Evolutionary conservation across 2,888 invertebrate species (phyloP), one percentile per base, ranked within the genome.

Genomic region (Micoletzkya japonica): DNA sequence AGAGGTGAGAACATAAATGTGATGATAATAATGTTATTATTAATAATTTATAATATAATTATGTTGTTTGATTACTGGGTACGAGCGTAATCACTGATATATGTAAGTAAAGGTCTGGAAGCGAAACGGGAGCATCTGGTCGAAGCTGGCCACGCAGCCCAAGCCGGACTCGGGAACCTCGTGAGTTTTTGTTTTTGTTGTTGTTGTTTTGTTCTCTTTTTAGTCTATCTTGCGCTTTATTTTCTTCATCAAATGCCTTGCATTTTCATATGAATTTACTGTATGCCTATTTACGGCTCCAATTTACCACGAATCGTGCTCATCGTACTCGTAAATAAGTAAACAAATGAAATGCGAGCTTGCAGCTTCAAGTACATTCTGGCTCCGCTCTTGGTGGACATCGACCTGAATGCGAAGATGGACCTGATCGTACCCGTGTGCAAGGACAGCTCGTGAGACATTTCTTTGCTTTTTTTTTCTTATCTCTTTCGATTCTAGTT

Each of bases 391-490:
- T 71, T 80, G 0, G 76, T 74, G 32, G 84, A 84, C 71, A 76
- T 82, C 68, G 78, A 84, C 70, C 79, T 77, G 4, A 81, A 84
- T 67, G 74, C 73, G n/a, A 60, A 67, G 44, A 74, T 81, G 50
- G 83, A 83, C 58, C 69, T 83, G 17, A 30, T 81, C 4, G 76
- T 83, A 0, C 83, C 83, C 4, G 72, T 81, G 20, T 83, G 83
- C 70, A 71, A 74, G 26, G 78, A 81, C 4, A 70, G 69, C 24
- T 58, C 37, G 28, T 82, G 74, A 74, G 70, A 20, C 63, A 73
- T 17, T 68, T 77, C 44, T 54, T 10, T 24, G 24, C 17, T 54
- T 7, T 20, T 24, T 54, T 10, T 14, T 7, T 24, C 26, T 7
- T 24, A 20, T 26, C n/a, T n/a, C n/a, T n/a, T n/a, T n/a, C n/a